These are phyloP conservation scores for Pteronotus mesoamericanus DNA, from an alignment of 2,797 vertebrate species.

Conservation along the genomic window DNA sequence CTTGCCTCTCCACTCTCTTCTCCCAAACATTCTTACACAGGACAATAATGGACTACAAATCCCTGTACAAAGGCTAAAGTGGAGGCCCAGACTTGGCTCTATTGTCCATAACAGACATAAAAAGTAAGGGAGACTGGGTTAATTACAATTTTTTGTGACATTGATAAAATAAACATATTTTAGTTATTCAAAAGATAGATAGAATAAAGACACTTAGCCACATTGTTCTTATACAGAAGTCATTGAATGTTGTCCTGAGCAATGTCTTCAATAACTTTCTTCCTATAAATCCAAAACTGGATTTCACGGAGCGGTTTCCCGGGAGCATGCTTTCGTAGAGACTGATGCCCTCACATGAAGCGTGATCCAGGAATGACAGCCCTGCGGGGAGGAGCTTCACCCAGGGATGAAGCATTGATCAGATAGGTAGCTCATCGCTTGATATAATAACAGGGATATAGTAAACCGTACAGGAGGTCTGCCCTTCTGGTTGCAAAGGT, in stretches of 20 bases:
- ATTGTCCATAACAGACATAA: not conserved
- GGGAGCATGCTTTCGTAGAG: not conserved
- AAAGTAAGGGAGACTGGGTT: not conserved
- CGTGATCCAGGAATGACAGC: not conserved
- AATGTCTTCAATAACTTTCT: not conserved
- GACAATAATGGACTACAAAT: not conserved
- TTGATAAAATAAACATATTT: not conserved
- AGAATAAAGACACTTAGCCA: not conserved
- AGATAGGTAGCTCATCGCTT: not conserved
- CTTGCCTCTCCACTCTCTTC: not conserved
- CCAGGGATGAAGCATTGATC: not conserved
- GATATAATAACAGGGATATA: no score
- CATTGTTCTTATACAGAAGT: not conserved
- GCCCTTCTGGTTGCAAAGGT: not conserved
- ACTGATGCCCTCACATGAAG: not conserved
- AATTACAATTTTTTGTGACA: not conserved
- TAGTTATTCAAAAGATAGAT: not conserved
- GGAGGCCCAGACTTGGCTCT: not conserved
- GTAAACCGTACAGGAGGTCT: not conserved
- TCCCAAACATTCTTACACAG: not conserved
- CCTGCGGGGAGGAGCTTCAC: not conserved
- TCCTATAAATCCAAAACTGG: not conserved
- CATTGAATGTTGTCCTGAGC: not conserved
- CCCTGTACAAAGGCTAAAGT: not conserved
- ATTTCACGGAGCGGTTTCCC: not conserved